Evolutionary conservation across 2,113 vertebrate species (phyloP), one percentile per base, ranked within the genome.

Genomic region (Rhegmatorhina hoffmannsi): DNA sequence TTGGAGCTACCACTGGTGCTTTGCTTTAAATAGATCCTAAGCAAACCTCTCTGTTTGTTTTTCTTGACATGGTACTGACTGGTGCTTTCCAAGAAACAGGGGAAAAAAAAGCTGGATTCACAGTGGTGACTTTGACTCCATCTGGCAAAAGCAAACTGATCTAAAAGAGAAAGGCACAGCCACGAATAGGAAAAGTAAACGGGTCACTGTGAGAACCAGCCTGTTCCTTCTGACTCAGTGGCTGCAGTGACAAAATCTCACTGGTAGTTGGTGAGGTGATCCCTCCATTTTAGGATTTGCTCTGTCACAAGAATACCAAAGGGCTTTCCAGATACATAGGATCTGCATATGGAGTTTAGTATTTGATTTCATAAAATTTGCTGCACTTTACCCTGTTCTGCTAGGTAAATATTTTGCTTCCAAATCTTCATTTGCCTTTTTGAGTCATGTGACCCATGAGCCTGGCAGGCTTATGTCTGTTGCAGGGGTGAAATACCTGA

Each of bases 21-120:
- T 92, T 82, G 46, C 96, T 96, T 98, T 97, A 97, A 97, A 97
- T 96, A 98, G 97, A 96, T 88, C 85, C 80, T 90, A 90, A 95
- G 95, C 89, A 97, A 98, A 96, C 84, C 84, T 97, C 94, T 95
- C 88, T 89, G 83, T 97, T 97, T 98, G 96, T 97, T 98, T 98
- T 98, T 97, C 96, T 98, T 98, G 97, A 98, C 97, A 80, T 93
- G 94, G 90, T 96, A 95, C 91, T 92, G 74, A 93, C 83, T 95
- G 84, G 90, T 95, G 97, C 97, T 98, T 98, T 98, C 98, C 98
- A 98, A 98, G 98, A 98, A 98, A 98, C 29, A 84, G 88, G 90
- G 75, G 7, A 77, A 95, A 96, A 90, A 91, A 97, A 95, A 70
- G 49, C 79, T 73, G 84, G 89, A 84, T 80, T 94, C 93, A 95